Percentiles rank a stretch among this genome's conserved stretches.
Conservation (phyloP, 2,888 invertebrate genomes). For the Polyommatus iphigenia region DNA sequence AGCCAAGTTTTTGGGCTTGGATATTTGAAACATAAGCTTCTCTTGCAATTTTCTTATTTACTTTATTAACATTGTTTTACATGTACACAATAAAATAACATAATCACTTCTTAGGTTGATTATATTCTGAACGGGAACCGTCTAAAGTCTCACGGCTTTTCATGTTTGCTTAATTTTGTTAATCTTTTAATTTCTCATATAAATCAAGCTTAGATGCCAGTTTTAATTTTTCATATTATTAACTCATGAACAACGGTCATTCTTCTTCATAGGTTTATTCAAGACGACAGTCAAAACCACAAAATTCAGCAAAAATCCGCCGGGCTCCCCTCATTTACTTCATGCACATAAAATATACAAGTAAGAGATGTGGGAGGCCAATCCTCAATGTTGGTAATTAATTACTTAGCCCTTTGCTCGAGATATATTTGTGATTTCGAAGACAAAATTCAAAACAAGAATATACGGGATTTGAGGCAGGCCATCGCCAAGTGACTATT, state of each 20-base stretch:
- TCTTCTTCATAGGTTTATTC: slow-evolving; percentile 75
- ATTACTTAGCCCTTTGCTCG: slow-evolving; percentile 43
- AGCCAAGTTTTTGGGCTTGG: neutral
- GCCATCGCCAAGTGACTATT: neutral
- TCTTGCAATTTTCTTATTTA: neutral
- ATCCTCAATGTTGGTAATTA: slow-evolving; percentile 55
- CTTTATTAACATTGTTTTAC: neutral
- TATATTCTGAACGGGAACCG: slow-evolving; percentile 19
- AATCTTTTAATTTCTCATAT: neutral
- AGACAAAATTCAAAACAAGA: neutral
- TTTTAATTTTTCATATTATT: slow-evolving; percentile 35
- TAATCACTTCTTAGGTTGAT: neutral
- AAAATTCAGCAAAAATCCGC: slow-evolving; percentile 72
- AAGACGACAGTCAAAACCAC: slow-evolving; percentile 65
- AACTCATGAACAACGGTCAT: slow-evolving; percentile 46
- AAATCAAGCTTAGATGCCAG: slow-evolving; percentile 12
- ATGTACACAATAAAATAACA: neutral
- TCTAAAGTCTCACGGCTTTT: slow-evolving; percentile 29
- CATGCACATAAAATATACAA: slow-evolving; percentile 76
- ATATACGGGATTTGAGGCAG: neutral
- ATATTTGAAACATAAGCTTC: neutral
- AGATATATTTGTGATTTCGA: neutral
- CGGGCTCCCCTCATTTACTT: slow-evolving; percentile 75
- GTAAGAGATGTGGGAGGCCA: slow-evolving; percentile 59
- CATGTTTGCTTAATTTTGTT: slow-evolving; percentile 34